Base-by-base conservation (phyloP, 2,113 vertebrate genomes). In the Choloepus hoffmanni region DNA sequence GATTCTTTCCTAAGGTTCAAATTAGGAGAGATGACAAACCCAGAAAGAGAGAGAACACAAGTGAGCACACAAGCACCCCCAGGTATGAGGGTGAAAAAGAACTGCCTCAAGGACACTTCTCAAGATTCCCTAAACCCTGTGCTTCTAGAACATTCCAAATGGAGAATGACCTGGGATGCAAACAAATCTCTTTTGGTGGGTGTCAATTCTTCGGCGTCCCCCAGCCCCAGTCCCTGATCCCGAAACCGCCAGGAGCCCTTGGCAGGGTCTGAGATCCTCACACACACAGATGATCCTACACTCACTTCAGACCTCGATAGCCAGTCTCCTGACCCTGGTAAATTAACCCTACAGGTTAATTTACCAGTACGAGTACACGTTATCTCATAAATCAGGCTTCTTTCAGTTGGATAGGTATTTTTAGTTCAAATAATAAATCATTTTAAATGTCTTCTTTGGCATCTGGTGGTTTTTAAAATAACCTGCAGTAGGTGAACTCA, bases 101-200 rank as follows among this genome's bases (percentile, higher is more conserved):
- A 40, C 33, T 65, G 67, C 36, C 36, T 53, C 43, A 8, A 1
- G 14, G 43, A 40, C 36, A 36, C 3, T 48, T 12, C 6, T 30
- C 15, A 15, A 40, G 43, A 24, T 6, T 68, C 30, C 77, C 40
- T 23, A 21, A 28, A 28, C 24, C n/a, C 30, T 65, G 18, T 30
- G 19, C n/a, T 89, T 73, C 91, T 48, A 48, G 87, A 96, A 60
- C 74, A 68, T 68, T 83, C n/a, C 16, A 83, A 86, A 85, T 62
- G 12, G 62, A 74, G 36, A 60, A 45, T 14, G 45, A 82, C 12
- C 30, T 23, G 19, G 28, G 48, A 23, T 50, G 67, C 43, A 10
- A 84, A 63, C 30, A 28, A 81, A n/a, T 50, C n/a, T 89, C 63
- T 82, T 30, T 19, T 18, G 36, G 81, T n/a, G 26, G 7, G 3